Base-by-base conservation (phyloP, 1,140 invertebrate species). In the Pogonomyrmex barbatus region DNA sequence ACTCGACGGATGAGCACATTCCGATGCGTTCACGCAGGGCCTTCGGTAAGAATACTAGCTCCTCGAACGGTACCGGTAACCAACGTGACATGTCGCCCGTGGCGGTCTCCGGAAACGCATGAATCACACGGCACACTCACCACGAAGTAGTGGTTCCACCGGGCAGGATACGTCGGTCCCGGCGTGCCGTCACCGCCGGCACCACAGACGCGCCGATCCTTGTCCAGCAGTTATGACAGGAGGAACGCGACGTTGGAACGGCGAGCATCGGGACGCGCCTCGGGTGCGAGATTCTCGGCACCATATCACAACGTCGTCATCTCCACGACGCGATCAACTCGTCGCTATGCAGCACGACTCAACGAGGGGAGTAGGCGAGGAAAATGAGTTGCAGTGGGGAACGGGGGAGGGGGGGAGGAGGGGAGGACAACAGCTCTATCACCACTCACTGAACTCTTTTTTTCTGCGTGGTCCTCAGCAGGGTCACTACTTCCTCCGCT, bases 131-230 rank as follows among this genome's bases (percentile, higher is more conserved):
- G 54, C 70, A 33, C 76, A 93, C 93, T 94, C 92, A 94, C 93
- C 93, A 89, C 88, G 88, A 90, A 94, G 91, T 94, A 94, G 93
- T 94, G 93, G 92, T 92, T 94, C 93, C 93, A 90, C 65, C 58
- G 89, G 67, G 81, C 79, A 86, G 78, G 73, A 90, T 88, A 89
- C 88, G 90, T 91, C 82, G 87, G 85, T 87, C 89, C 83, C 77
- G 88, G 70, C 62, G 86, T 78, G 63, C 45, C 68, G 87, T 88
- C 84, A 79, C 79, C 78, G 73, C 33, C 56, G 88, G 75, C 71
- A 78, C 81, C 71, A 83, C 86, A 86, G 83, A 79, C 83, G 54
- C 67, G 73, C 76, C 76, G 87, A 76, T 88, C 81, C 81, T 86
- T 52, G 81, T 67, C 54, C 24, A 47, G 73, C 76, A 71, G 33